Percentiles rank a stretch among this genome's conserved stretches.
Conservation (phyloP, 1,140 invertebrate genomes). For the Andrena cerasifolii region DNA sequence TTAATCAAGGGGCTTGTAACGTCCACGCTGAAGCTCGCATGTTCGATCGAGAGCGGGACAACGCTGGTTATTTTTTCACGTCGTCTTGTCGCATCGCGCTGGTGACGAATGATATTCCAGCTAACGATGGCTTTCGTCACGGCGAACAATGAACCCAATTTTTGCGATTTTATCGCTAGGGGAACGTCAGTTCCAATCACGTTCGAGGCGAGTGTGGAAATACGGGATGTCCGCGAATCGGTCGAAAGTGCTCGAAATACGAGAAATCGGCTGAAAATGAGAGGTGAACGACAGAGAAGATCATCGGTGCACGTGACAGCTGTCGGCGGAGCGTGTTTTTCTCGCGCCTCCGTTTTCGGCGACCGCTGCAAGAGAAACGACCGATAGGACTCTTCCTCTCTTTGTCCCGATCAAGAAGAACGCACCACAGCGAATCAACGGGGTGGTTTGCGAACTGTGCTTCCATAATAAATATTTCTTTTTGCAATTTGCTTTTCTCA, state of each 20-base stretch:
- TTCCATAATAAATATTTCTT: too few relatives aligned
- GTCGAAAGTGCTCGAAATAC: conserved; percentile 61
- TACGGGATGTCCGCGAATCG: conserved; percentile 25
- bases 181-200: conserved; percentile 57
- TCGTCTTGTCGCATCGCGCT: neutral
- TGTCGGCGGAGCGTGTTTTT: conserved; percentile 62
- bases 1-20: neutral
- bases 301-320: conserved; percentile 63
- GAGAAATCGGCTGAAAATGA: conserved; percentile 70
- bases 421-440: too few relatives aligned
- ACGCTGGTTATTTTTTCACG: conserved; percentile 3
- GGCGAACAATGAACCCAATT: conserved; percentile 30
- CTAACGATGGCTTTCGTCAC: conserved; percentile 18
- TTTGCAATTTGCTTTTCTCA: too few relatives aligned
- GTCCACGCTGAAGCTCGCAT: neutral
- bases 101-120: conserved; percentile 29
- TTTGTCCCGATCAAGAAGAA: conserved; percentile 26
- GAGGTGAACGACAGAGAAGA: conserved; percentile 66
- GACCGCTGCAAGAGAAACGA: conserved; percentile 45
- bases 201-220: conserved; percentile 40
- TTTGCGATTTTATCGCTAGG: conserved; percentile 44
- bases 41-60: neutral
- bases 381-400: conserved; percentile 24
- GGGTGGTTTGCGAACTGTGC: too few relatives aligned
- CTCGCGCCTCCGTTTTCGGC: conserved; percentile 39